phyloP scores from a whole-genome alignment of 2,797 vertebrate genomes.

The Leptodactylus fallax region DNA sequence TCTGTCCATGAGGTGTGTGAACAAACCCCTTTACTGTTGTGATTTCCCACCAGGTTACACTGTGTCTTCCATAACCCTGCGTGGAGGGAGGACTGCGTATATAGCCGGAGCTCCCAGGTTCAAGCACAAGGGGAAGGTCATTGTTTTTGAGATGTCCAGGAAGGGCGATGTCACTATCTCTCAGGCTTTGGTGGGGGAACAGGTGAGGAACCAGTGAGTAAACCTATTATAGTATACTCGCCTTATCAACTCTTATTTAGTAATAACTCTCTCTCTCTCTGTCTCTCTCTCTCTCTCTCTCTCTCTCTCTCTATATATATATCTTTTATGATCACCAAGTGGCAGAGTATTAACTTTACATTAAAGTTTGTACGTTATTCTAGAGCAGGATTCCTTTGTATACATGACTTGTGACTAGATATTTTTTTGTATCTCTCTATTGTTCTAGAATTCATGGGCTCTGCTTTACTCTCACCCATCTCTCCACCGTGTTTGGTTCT shows the following conservation, averaged over 20 bases:
- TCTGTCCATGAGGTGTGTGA: not conserved
- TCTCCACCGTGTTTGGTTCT: not conserved
- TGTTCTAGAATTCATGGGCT: not conserved
- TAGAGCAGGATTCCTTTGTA: not conserved
- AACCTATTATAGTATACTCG: not conserved
- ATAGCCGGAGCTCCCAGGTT: constrained; percentile 93
- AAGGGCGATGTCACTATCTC: constrained; percentile 78
- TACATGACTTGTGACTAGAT: too few species aligned
- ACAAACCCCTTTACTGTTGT: not conserved
- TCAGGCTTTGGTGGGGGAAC: constrained; percentile 90
- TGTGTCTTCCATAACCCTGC: constrained; percentile 86
- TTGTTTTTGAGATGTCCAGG: constrained; percentile 86
- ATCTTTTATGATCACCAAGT: not conserved
- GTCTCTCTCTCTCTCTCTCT: not conserved
- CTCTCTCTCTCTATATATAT: not conserved
- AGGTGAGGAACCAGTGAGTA: constrained; percentile 76
- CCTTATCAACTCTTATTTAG: too few species aligned
- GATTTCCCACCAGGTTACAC: constrained; percentile 83
- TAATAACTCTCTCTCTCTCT: not conserved
- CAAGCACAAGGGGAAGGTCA: constrained; percentile 94
- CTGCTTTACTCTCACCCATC: not conserved
- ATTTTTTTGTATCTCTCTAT: too few species aligned
- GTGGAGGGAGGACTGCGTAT: constrained; percentile 79
- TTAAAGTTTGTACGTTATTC: not conserved
- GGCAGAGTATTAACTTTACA: not conserved